These are phyloP conservation scores for Amblyjoppa fuscipennis DNA, from an alignment of 2,888 invertebrate genomes.

Conservation along the genomic window DNA sequence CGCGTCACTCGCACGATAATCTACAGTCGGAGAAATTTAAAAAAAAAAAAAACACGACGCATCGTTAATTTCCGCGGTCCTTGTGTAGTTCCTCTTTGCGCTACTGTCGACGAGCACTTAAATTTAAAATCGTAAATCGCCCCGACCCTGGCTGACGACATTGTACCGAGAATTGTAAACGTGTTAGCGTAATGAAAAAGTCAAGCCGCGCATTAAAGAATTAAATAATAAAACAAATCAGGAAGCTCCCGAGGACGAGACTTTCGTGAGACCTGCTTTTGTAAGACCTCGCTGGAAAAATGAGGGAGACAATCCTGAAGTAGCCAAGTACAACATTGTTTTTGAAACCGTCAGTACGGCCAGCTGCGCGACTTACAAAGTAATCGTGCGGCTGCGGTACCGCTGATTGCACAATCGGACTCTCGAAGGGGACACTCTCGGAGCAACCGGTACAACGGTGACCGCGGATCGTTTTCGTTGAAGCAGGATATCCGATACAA, in stretches of 20 bases:
- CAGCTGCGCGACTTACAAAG: constrained; percentile 11
- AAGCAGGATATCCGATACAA: constrained; percentile 66
- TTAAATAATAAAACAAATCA: background rate
- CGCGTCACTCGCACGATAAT: background rate
- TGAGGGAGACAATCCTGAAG: constrained; percentile 19
- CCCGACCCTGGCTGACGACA: background rate
- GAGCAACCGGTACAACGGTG: constrained; percentile 13
- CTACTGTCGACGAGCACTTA: background rate
- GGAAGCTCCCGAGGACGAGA: background rate
- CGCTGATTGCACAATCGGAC: constrained; percentile 59
- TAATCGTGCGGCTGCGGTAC: constrained; percentile 7
- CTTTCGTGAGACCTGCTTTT: constrained; percentile 1
- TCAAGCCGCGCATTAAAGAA: background rate
- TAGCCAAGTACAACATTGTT: constrained; percentile 22
- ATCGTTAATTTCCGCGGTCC: background rate
- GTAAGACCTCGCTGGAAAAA: constrained; percentile 1
- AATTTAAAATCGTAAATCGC: background rate
- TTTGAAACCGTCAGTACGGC: constrained; percentile 15
- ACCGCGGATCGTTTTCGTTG: constrained; percentile 48
- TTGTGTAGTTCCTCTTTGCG: background rate
- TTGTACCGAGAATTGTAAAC: background rate
- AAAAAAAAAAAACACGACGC: background rate
- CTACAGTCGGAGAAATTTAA: background rate
- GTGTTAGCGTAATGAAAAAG: background rate
- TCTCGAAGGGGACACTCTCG: background rate